Percentiles rank a stretch among this genome's conserved stretches.
Evolutionary conservation across 2,797 vertebrate species (phyloP).

Genomic region (Aratinga solstitialis): DNA sequence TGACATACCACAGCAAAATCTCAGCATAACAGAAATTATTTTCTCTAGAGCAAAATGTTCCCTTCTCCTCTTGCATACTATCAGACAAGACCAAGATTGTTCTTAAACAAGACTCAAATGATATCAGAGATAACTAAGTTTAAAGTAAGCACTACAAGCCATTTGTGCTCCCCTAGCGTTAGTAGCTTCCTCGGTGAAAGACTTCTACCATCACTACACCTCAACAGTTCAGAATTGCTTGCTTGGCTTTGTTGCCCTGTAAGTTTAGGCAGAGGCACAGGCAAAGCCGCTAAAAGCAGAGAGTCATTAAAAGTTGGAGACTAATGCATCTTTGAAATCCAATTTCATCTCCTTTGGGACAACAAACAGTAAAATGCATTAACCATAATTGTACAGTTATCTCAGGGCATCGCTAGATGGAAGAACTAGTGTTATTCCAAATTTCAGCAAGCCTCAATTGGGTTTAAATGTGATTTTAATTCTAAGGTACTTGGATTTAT

Average conservation of each 20-base stretch:
- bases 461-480: neutral
- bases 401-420: neutral
- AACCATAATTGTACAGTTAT: slow-evolving; percentile 12
- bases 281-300: neutral
- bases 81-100: neutral
- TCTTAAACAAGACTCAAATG: neutral
- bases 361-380: slow-evolving; percentile 40
- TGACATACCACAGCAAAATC: neutral
- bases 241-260: neutral
- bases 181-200: neutral
- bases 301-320: slow-evolving; percentile 31
- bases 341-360: slow-evolving; percentile 25
- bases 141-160: neutral
- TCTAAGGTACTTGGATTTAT: neutral
- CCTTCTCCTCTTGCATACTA: neutral
- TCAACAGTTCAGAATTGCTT: neutral
- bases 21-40: neutral
- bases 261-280: neutral
- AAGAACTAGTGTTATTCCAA: slow-evolving; percentile 8
- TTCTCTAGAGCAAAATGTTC: neutral
- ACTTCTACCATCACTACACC: neutral
- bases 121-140: neutral
- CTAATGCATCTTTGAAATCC: slow-evolving; percentile 34
- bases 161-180: neutral
- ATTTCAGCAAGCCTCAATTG: neutral